Base-by-base conservation (phyloP, 2,797 vertebrate genomes). In the Schizopygopsis malacanthus region DNA sequence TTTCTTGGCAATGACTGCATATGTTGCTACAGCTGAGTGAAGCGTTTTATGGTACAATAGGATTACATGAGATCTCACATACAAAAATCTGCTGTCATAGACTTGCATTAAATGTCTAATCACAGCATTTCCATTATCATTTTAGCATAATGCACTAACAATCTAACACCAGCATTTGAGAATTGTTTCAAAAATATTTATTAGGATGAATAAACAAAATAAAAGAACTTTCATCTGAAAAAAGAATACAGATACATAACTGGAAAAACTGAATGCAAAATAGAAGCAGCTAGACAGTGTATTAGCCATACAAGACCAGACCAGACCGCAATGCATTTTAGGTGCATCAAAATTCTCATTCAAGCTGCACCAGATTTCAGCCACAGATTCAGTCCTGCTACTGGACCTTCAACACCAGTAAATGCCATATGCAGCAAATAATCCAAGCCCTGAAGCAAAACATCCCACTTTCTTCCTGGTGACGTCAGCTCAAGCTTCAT, bases 141-240 rank as follows among this genome's bases (percentile, higher is more conserved):
- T 69, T 71, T 67, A 78, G 41, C 45, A 67, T 54, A 61, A 83
- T 81, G 28, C 75, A 65, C 2, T 79, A 33, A 54, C 75, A 82
- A 65, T 33, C 37, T 79, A 54, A 50, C 37, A 43, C 45, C 45
- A 65, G 37, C 20, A 73, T 79, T 81, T 54, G 39, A 73, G 20
- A 12, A 65, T 43, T 5, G 33, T 54, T 3, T 11, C 8, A 88
- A 88, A 85, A 81, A 75, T 79, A 75, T 87, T 86, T 90, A 89
- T 89, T 87, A 82, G 72, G 52, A 20, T 76, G 25, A 83, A 86
- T 61, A 67, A 70, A 81, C 43, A 77, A 78, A 72, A 78, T 7
- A 43, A 1, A 22, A 85, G 28, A 28, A 61, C 22, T 81, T 33
- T 56, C 43, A 61, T 81, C 47, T 52, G 52, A 79, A 45, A 72